These are phyloP conservation scores for Tachycineta bicolor DNA, from an alignment of 2,113 vertebrate genomes.

Conservation along the genomic window DNA sequence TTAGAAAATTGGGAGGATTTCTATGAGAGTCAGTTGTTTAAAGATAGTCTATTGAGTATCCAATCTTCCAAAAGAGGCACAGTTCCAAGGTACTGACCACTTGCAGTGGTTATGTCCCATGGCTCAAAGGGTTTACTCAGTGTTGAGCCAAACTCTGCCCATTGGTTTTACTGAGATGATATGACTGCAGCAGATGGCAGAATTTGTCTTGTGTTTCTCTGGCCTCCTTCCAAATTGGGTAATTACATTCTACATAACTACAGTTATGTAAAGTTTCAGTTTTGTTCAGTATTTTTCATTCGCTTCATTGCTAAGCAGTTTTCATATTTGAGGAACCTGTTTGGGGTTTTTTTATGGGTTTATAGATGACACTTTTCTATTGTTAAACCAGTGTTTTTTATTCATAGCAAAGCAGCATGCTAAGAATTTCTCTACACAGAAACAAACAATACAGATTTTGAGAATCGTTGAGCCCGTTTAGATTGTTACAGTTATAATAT, in stretches of 20 bases:
- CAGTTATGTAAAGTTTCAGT: neutral
- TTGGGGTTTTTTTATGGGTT: neutral
- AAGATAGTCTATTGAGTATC: neutral
- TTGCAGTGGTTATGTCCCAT: neutral
- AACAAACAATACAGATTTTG: neutral
- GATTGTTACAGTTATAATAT: neutral
- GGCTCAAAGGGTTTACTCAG: neutral
- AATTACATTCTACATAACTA: neutral
- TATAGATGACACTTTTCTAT: neutral
- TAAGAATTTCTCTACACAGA: neutral
- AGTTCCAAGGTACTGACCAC: neutral
- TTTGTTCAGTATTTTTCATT: neutral
- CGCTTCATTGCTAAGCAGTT: neutral
- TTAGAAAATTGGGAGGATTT: neutral
- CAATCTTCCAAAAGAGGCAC: neutral
- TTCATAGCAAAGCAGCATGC: neutral
- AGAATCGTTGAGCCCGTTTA: neutral
- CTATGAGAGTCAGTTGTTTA: neutral
- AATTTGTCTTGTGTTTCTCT: neutral
- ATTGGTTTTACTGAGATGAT: neutral
- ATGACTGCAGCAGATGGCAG: slow-evolving; percentile 5
- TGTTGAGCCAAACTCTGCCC: neutral
- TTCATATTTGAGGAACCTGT: neutral
- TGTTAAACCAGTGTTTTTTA: neutral
- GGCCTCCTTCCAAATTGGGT: neutral